These are phyloP conservation scores for Epirrhoe alternata DNA, from an alignment of 2,888 invertebrate species.

Conservation along the genomic window DNA sequence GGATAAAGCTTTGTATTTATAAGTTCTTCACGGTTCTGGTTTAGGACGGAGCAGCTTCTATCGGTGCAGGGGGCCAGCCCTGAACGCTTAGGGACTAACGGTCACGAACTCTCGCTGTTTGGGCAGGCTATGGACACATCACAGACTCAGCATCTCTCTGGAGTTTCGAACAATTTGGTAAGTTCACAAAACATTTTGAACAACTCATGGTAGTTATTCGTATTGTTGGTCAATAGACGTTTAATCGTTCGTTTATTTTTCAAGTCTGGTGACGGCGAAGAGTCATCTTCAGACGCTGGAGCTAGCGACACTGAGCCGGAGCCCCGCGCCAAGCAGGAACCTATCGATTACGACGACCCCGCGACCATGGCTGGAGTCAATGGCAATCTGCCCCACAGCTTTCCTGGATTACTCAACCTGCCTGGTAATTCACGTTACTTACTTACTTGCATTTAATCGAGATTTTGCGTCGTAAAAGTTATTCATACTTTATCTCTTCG, in stretches of 20 bases:
- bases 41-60: slow-evolving; percentile 80
- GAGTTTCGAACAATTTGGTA: slow-evolving; percentile 81
- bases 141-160: slow-evolving; percentile 86
- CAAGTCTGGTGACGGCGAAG: slow-evolving; percentile 88
- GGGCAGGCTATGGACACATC: slow-evolving; percentile 92
- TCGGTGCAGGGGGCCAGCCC: slow-evolving; percentile 83
- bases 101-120: slow-evolving; percentile 89
- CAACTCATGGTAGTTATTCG: background rate
- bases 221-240: background rate
- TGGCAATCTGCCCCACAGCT: slow-evolving; percentile 88
- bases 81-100: slow-evolving; percentile 85
- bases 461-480: slow-evolving; percentile 1
- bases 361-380: slow-evolving; percentile 87
- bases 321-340: slow-evolving; percentile 89
- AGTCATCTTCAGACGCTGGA: slow-evolving; percentile 93
- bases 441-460: background rate
- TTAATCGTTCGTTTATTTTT: background rate
- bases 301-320: slow-evolving; percentile 89
- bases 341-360: slow-evolving; percentile 89
- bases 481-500: slow-evolving; percentile 54
- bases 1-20: slow-evolving; percentile 55
- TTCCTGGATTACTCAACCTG: slow-evolving; percentile 92
- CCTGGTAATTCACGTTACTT: slow-evolving; percentile 84
- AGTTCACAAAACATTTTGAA: slow-evolving; percentile 37
- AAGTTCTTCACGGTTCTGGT: slow-evolving; percentile 62